These are phyloP conservation scores for Cacatua alba DNA, from an alignment of 2,113 vertebrate genomes.

Conservation along the genomic window DNA sequence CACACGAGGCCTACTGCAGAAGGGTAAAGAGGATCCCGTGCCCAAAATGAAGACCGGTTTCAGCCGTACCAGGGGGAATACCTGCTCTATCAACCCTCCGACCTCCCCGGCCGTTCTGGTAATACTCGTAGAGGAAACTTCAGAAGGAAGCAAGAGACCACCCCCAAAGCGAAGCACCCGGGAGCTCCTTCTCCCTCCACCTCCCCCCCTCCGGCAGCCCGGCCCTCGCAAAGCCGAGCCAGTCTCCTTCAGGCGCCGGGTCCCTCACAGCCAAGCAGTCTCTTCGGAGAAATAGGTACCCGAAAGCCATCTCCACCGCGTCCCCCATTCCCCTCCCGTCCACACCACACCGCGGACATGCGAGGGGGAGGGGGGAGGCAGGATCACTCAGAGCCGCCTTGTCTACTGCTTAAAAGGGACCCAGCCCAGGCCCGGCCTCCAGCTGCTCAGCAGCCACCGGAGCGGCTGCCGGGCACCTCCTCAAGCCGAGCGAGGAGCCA, in stretches of 20 bases:
- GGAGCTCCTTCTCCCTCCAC: neutral
- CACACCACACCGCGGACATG: neutral
- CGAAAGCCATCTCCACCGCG: neutral
- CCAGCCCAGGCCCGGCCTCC: slow-evolving; percentile 35
- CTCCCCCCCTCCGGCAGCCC: neutral
- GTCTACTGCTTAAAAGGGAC: neutral
- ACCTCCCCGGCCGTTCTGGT: neutral
- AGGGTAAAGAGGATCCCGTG: neutral
- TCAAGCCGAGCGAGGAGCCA: neutral
- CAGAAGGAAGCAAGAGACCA: neutral
- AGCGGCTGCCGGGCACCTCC: neutral
- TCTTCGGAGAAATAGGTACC: neutral
- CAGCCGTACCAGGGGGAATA: neutral
- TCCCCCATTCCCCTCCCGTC: neutral
- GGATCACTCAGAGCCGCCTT: neutral
- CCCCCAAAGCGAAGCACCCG: neutral
- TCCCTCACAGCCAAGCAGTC: neutral
- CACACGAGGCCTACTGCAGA: slow-evolving; percentile 29
- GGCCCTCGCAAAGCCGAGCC: neutral
- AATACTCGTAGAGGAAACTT: slow-evolving; percentile 19
- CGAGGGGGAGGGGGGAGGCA: neutral
- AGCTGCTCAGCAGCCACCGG: neutral
- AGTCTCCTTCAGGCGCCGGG: neutral
- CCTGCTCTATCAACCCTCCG: neutral
- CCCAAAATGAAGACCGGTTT: neutral